phyloP scores from a whole-genome alignment of 2,113 vertebrate genomes.

The Gambusia holbrooki region DNA sequence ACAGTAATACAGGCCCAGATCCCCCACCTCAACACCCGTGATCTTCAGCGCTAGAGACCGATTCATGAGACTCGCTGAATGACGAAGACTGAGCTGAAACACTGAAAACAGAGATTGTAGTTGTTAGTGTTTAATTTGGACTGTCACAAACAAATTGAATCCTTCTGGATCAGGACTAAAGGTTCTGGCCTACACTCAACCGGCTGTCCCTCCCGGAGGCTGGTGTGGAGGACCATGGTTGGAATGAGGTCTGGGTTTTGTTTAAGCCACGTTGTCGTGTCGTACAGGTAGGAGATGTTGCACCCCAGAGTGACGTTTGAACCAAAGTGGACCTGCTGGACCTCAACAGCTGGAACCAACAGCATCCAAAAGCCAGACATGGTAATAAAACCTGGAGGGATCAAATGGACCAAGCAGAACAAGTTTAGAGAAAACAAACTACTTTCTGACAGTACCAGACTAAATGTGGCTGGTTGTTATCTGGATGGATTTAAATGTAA shows the following conservation, averaged over 20 bases:
- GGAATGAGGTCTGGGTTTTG: slow-evolving; percentile 16
- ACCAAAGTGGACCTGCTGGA: slow-evolving; percentile 18
- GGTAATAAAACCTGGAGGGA: background rate
- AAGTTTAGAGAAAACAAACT: background rate
- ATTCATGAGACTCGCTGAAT: slow-evolving; percentile 5
- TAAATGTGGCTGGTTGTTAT: too few relatives aligned
- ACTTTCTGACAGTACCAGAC: too few relatives aligned
- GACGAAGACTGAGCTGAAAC: slow-evolving; percentile 18
- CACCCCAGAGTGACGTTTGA: slow-evolving; percentile 33
- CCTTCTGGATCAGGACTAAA: background rate
- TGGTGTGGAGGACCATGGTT: slow-evolving; percentile 18
- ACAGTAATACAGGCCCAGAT: slow-evolving; percentile 60
- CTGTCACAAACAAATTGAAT: too few relatives aligned
- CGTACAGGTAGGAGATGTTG: slow-evolving; percentile 31
- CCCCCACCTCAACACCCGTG: background rate
- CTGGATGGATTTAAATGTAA: too few relatives aligned
- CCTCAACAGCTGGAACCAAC: background rate
- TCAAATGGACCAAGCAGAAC: background rate
- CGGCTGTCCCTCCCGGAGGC: slow-evolving; percentile 14
- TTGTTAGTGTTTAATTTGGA: background rate
- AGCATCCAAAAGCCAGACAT: background rate
- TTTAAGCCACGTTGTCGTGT: slow-evolving; percentile 33
- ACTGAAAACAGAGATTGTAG: background rate
- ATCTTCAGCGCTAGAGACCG: slow-evolving; percentile 38
- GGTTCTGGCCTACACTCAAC: background rate